These are phyloP conservation scores for Poliocrania exsul DNA, from an alignment of 2,797 vertebrate genomes.

Conservation along the genomic window DNA sequence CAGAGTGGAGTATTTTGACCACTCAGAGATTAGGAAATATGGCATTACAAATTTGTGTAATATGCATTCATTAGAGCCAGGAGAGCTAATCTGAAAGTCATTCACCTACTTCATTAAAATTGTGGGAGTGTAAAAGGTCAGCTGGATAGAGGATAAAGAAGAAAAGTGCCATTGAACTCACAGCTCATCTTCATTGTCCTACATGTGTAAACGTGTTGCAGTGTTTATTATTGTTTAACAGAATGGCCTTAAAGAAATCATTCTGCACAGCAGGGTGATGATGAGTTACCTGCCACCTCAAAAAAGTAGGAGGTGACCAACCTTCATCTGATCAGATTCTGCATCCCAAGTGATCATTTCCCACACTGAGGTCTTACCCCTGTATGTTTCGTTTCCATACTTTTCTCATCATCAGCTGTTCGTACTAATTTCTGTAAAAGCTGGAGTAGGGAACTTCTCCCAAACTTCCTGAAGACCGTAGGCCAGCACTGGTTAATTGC, in stretches of 20 bases:
- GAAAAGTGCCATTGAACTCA: neutral
- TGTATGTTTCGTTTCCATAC: fast-evolving
- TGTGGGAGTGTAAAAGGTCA: neutral
- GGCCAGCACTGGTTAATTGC: neutral
- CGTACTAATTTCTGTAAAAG: neutral
- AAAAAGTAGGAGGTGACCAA: neutral
- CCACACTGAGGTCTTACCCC: fast-evolving
- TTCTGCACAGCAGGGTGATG: neutral
- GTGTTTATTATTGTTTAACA: neutral
- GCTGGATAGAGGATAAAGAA: neutral
- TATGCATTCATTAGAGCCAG: neutral
- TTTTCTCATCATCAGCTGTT: neutral
- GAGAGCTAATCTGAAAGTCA: neutral
- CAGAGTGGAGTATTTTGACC: neutral
- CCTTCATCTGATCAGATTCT: neutral
- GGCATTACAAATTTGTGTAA: neutral
- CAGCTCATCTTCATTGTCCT: neutral
- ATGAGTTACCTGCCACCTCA: fast-evolving
- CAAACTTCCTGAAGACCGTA: neutral
- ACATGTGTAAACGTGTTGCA: fast-evolving
- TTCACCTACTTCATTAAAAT: neutral
- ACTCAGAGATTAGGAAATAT: neutral
- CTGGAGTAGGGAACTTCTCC: neutral
- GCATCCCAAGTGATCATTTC: fast-evolving
- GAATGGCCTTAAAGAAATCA: neutral